Evolutionary conservation across 2,113 vertebrate species (phyloP).

Genomic region (Gobio gobio): DNA sequence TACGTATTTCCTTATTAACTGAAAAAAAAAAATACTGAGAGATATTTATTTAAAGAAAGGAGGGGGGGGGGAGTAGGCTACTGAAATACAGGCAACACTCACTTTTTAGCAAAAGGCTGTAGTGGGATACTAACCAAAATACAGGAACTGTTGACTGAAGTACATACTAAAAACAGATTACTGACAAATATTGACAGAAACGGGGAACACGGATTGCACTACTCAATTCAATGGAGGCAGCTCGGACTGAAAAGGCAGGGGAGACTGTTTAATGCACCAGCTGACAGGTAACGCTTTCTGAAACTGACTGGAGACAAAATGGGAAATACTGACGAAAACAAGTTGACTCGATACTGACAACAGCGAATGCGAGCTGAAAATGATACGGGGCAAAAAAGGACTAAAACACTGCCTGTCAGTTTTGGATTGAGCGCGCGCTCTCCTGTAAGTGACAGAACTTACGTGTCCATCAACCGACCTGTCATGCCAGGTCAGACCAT

Average conservation of each 20-base stretch:
- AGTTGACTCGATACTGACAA: background rate
- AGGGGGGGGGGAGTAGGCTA: background rate
- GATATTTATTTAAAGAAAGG: background rate
- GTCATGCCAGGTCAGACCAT: background rate
- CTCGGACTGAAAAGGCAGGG: background rate
- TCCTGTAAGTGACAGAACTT: background rate
- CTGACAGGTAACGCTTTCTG: background rate
- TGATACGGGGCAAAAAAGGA: background rate
- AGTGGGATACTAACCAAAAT: background rate
- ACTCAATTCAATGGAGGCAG: background rate
- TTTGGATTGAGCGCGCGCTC: background rate
- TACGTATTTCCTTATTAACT: too few relatives aligned
- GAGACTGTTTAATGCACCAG: too few relatives aligned
- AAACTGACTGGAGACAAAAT: background rate
- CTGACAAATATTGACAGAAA: background rate
- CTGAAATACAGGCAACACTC: background rate
- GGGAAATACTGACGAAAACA: background rate
- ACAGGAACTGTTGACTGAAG: background rate
- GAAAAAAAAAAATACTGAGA: background rate
- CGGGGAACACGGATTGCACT: background rate
- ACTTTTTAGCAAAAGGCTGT: too few relatives aligned
- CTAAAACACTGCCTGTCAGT: background rate
- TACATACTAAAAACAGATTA: background rate
- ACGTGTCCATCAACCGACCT: slow-evolving; percentile 11
- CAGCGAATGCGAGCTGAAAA: background rate